phyloP scores from a whole-genome alignment of 2,113 vertebrate genomes.

The Castor canadensis region DNA sequence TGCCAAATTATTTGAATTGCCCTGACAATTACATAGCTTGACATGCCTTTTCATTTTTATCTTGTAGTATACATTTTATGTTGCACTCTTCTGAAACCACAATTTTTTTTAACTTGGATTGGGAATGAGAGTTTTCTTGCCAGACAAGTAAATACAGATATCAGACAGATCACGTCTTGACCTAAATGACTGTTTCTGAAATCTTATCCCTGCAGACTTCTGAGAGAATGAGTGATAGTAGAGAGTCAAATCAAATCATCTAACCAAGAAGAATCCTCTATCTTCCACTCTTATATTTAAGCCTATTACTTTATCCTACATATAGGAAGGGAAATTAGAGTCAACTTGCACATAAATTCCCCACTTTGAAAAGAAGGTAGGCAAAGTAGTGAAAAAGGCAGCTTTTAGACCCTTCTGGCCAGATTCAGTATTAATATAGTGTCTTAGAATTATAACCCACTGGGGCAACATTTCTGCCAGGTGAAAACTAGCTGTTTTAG shows the following conservation, averaged over 20 bases:
- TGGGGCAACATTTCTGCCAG: neutral
- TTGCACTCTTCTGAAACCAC: constrained; percentile 4
- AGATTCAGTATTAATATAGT: neutral
- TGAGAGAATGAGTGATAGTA: neutral
- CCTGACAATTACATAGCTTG: constrained; percentile 28
- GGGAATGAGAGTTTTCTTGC: constrained; percentile 38
- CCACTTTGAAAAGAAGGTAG: neutral
- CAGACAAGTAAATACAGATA: neutral
- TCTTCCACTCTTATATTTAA: neutral
- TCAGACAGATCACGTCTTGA: neutral
- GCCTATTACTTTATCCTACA: neutral
- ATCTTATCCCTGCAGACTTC: neutral
- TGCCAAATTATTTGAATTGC: constrained; percentile 33
- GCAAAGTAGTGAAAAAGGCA: neutral
- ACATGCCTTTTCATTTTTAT: constrained; percentile 37
- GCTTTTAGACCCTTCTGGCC: neutral
- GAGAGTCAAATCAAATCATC: neutral
- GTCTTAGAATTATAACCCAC: neutral
- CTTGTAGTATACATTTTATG: neutral
- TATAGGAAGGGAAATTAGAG: neutral
- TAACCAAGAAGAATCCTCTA: neutral
- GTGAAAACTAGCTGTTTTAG: constrained; percentile 13
- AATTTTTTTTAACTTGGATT: neutral
- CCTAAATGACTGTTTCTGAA: constrained; percentile 33
- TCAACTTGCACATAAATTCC: constrained; percentile 20